phyloP scores from a whole-genome alignment of 2,113 vertebrate species.

The Takifugu bimaculatus region DNA sequence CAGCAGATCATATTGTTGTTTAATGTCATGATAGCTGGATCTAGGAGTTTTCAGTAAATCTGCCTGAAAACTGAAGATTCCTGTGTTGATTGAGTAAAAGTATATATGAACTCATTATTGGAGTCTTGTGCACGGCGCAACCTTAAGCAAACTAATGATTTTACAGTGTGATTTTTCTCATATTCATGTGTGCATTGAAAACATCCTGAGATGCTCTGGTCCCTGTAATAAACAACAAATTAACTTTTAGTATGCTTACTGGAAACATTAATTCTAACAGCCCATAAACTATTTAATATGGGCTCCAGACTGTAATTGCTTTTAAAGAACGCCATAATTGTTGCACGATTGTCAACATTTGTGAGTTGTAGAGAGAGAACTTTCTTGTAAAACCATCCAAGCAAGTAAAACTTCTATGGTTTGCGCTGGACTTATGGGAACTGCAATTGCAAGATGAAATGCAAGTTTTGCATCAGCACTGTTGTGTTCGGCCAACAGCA shows the following conservation, averaged over 20 bases:
- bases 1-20: too few relatives aligned
- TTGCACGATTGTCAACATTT: conserved; percentile 11
- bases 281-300: conserved; percentile 10
- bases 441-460: conserved; percentile 38
- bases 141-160: not conserved
- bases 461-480: conserved; percentile 58
- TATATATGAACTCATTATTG: too few relatives aligned
- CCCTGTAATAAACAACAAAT: conserved; percentile 24
- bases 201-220: conserved; percentile 5
- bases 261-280: conserved; percentile 10
- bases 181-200: not conserved
- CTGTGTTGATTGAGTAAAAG: too few relatives aligned
- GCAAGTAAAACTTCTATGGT: not conserved
- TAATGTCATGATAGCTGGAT: too few relatives aligned
- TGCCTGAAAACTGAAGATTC: too few relatives aligned
- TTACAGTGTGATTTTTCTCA: not conserved
- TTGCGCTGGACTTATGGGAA: conserved; percentile 15
- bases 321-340: conserved; percentile 31
- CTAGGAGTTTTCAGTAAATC: too few relatives aligned
- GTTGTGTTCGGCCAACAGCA: conserved; percentile 33
- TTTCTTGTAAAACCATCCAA: conserved; percentile 3
- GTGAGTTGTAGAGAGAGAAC: conserved; percentile 9
- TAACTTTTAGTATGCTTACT: conserved; percentile 13
- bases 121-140: not conserved
- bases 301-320: conserved; percentile 6